Conservation (phyloP, 2,888 invertebrate genomes). For the Eristalis tenax region DNA sequence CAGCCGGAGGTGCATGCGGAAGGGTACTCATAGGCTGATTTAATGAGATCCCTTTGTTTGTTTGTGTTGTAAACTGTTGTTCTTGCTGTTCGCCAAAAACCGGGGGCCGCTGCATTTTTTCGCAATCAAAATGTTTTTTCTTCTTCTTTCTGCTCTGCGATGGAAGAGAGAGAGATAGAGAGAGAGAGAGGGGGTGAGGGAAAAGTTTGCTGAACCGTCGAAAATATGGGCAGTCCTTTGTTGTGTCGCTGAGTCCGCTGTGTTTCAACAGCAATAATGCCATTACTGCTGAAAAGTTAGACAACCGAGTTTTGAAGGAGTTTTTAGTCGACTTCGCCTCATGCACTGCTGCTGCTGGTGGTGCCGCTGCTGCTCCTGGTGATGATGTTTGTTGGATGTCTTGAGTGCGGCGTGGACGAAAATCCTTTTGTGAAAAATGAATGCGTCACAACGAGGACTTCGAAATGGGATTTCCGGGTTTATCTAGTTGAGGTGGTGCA, state of each 20-base stretch:
- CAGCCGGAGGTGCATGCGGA: conserved; percentile 12
- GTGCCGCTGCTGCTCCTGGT: background rate
- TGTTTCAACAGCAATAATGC: conserved; percentile 51
- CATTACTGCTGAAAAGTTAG: conserved; percentile 68
- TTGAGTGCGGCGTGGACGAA: background rate
- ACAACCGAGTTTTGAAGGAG: conserved; percentile 37
- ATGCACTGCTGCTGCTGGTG: background rate
- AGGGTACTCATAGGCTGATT: conserved; percentile 58
- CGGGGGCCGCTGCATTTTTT: background rate
- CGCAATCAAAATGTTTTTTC: conserved; percentile 10
- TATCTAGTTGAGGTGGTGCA: conserved; percentile 23
- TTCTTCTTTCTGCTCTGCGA: too few species aligned
- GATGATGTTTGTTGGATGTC: background rate
- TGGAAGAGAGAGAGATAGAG: too few species aligned
- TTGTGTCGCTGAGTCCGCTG: background rate
- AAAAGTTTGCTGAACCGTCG: conserved; percentile 33
- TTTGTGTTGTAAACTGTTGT: conserved; percentile 5
- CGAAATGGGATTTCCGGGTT: conserved; percentile 58
- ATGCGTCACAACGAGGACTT: conserved; percentile 50
- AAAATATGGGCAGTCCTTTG: conserved; percentile 64
- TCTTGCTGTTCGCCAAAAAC: background rate
- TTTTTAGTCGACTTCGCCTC: background rate
- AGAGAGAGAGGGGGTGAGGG: background rate
- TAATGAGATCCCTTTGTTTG: conserved; percentile 64
- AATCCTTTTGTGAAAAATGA: conserved; percentile 57